These are phyloP conservation scores for Drosophila monieri DNA, from an alignment of 2,888 invertebrate genomes.

Conservation along the genomic window DNA sequence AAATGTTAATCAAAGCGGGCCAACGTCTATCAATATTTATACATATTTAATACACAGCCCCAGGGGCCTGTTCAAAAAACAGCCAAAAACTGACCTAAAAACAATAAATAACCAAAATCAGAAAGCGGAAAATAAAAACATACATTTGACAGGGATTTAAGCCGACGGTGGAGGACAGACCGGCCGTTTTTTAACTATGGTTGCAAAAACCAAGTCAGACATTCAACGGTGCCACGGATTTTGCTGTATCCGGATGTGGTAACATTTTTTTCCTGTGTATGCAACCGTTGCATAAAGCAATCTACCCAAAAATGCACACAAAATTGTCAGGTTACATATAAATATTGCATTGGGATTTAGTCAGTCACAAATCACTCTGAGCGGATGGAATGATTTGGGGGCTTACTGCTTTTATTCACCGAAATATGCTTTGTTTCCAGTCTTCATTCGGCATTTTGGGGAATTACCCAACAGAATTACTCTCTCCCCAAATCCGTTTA, in stretches of 20 bases:
- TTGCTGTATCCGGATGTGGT: slow-evolving; percentile 57
- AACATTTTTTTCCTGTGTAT: slow-evolving; percentile 30
- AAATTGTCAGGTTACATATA: slow-evolving; percentile 51
- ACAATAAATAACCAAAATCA: slow-evolving; percentile 38
- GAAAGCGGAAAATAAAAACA: slow-evolving; percentile 12
- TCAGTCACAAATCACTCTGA: slow-evolving; percentile 21
- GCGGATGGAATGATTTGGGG: slow-evolving; percentile 9
- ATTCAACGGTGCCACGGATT: slow-evolving; percentile 21
- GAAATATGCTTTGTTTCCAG: slow-evolving; percentile 14
- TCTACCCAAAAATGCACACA: slow-evolving; percentile 59
- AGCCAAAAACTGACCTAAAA: slow-evolving; percentile 5
- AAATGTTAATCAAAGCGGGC: slow-evolving; percentile 39
- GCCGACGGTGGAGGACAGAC: slow-evolving; percentile 19
- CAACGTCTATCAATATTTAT: slow-evolving; percentile 51
- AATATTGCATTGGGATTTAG: slow-evolving; percentile 50
- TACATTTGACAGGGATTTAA: slow-evolving; percentile 20
- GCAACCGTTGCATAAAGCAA: slow-evolving; percentile 53
- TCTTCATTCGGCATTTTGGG: background rate
- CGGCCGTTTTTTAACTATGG: slow-evolving; percentile 10
- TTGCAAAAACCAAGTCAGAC: slow-evolving; percentile 23
- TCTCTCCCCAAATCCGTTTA: background rate
- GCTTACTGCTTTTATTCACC: background rate
- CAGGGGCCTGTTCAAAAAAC: slow-evolving; percentile 13
- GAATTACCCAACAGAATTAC: background rate
- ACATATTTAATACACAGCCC: slow-evolving; percentile 48